Percentiles rank a stretch among this genome's conserved stretches.
Conservation (phyloP, 2,888 invertebrate species). For the Acanthopleura granulata region DNA sequence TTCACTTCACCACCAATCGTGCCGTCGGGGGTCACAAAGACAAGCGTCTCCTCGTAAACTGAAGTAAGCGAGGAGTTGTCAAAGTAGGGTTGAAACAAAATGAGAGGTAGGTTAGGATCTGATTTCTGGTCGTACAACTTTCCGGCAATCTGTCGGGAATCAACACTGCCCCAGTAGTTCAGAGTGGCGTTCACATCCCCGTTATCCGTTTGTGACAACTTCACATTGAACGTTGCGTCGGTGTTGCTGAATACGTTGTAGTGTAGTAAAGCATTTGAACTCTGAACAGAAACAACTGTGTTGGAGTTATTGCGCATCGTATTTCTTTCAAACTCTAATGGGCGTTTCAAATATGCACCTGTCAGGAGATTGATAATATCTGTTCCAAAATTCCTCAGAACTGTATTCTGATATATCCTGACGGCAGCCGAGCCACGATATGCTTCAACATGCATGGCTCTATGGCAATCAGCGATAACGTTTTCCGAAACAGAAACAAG, state of each 20-base stretch:
- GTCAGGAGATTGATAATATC: background rate
- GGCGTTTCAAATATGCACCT: background rate
- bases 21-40: slow-evolving; percentile 26
- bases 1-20: slow-evolving; percentile 31
- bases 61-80: slow-evolving; percentile 28
- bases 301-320: slow-evolving; percentile 24
- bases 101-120: slow-evolving; percentile 24
- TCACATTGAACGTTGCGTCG: slow-evolving; percentile 27
- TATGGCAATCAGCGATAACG: too few relatives aligned
- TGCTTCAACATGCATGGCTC: too few relatives aligned
- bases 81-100: slow-evolving; percentile 29
- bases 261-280: slow-evolving; percentile 22
- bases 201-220: background rate
- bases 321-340: background rate
- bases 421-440: background rate
- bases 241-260: slow-evolving; percentile 32
- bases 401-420: background rate
- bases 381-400: background rate
- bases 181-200: slow-evolving; percentile 28
- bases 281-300: slow-evolving; percentile 19
- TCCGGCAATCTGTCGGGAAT: slow-evolving; percentile 24
- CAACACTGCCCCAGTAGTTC: slow-evolving; percentile 36
- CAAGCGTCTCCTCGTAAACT: slow-evolving; percentile 21
- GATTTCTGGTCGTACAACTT: slow-evolving; percentile 30
- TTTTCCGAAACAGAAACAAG: too few relatives aligned